Base-by-base conservation (phyloP, 2,797 vertebrate genomes). In the Cetoscarus ocellatus region DNA sequence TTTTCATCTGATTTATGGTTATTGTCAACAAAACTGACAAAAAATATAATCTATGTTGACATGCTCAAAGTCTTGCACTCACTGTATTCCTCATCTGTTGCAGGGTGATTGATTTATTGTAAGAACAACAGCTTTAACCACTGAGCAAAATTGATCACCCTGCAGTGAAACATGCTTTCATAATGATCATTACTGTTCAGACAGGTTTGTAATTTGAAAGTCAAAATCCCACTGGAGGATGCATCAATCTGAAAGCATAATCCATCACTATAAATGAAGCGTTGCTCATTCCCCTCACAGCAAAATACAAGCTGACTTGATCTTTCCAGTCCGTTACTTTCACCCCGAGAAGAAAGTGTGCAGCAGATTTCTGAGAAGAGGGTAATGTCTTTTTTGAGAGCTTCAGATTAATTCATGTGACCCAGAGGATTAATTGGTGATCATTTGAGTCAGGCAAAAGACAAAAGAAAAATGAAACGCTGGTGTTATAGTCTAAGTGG, bases 271-370 rank as follows among this genome's bases (percentile, higher is more conserved):
- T 19, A 36, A 63, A 8, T 18, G 42, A 45, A 42, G 13, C 45
- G 5, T 19, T 12, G 42, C 43, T 69, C 43, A 12, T 65, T 52
- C 40, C 63, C 43, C 40, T 8, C 13, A 10, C 47, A 34, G 70
- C 53, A 59, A 67, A 64, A 70, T n/a, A 79, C 68, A 62, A 59
- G 66, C 51, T n/a, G 45, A 47, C 49, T 80, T 61, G 51, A 73
- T 59, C 64, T 50, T 59, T 59, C 45, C 49, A 45, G 67, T 83
- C 64, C 40, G 67, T 71, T 71, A 65, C 54, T 40, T 76, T 42
- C 35, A 27, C 18, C 34, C n/a, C 5, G 19, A 11, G 60, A 38
- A 50, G 58, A 38, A 34, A 65, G 56, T 48, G 60, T 6, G 49
- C 12, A 0, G 6, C 13, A 12, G n/a, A 14, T 70, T 66, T 67